A percentile compares a stretch with the other conserved stretches of the same genome.
Evolutionary conservation across 2,797 vertebrate genomes (phyloP).

Genomic region (Cetoscarus ocellatus): DNA sequence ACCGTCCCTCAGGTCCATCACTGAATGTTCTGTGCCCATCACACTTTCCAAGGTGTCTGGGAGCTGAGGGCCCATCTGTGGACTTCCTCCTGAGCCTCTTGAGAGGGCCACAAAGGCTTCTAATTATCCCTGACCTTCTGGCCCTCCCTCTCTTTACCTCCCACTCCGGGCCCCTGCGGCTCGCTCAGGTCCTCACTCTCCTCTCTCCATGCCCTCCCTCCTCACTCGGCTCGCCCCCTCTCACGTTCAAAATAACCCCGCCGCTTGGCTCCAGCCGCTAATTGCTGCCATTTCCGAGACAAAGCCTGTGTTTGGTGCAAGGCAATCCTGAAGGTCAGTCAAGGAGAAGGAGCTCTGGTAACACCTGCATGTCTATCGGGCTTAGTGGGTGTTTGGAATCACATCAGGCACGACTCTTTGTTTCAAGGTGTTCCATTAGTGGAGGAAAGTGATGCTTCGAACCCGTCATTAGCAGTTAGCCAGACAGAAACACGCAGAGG

Average conservation of each 20-base stretch:
- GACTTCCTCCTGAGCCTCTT: constrained; percentile 79
- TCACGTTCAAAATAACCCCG: constrained; percentile 77
- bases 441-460: constrained; percentile 56
- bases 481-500: constrained; percentile 6
- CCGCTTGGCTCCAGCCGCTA: constrained; percentile 70
- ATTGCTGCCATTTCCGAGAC: constrained; percentile 82
- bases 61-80: constrained; percentile 78
- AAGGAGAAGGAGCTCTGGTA: constrained; percentile 65
- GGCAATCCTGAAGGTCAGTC: constrained; percentile 79
- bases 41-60: constrained; percentile 57
- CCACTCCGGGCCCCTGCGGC: constrained; percentile 66
- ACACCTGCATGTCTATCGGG: constrained; percentile 65
- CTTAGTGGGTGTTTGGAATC: constrained; percentile 6
- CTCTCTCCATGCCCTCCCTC: constrained; percentile 50
- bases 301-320: constrained; percentile 68
- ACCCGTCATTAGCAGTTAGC: constrained; percentile 59
- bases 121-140: constrained; percentile 90
- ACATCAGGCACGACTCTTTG: constrained; percentile 63
- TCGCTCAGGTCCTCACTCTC: constrained; percentile 53
- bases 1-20: constrained; percentile 56
- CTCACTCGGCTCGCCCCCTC: constrained; percentile 57
- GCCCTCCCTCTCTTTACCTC: constrained; percentile 71
- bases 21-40: constrained; percentile 36
- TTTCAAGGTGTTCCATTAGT: constrained; percentile 67
- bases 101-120: constrained; percentile 83